These are phyloP conservation scores for Triops cancriformis DNA, from an alignment of 1,140 invertebrate genomes.

Conservation along the genomic window DNA sequence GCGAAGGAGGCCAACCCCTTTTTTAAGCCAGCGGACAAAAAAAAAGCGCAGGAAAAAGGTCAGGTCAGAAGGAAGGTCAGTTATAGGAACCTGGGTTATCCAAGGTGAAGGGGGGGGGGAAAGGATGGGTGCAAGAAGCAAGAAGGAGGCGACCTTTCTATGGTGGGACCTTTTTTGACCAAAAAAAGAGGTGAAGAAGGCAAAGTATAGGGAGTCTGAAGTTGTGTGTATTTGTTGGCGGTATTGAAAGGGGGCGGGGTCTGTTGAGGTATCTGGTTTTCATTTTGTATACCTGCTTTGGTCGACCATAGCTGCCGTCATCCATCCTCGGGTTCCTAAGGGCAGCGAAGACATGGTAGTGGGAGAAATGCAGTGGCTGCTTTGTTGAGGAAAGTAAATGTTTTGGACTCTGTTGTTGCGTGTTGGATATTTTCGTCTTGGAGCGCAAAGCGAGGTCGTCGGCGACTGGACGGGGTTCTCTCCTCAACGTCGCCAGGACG, in stretches of 20 bases:
- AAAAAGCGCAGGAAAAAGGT: background rate
- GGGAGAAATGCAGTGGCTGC: background rate
- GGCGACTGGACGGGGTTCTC: background rate
- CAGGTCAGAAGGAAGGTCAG: background rate
- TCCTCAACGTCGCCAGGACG: background rate
- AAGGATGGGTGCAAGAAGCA: background rate
- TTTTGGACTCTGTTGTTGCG: too few relatives aligned
- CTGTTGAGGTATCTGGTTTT: too few relatives aligned
- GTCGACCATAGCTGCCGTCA: slow-evolving; percentile 27
- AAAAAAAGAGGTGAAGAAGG: background rate
- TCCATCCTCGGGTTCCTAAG: slow-evolving; percentile 24
- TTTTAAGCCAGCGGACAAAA: background rate
- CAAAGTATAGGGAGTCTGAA: background rate
- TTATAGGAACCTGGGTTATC: background rate
- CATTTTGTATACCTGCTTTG: slow-evolving; percentile 21
- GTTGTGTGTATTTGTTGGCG: background rate
- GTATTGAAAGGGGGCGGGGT: too few relatives aligned
- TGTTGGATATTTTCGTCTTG: too few relatives aligned
- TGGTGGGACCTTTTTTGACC: background rate
- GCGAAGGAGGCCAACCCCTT: background rate
- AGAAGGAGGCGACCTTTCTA: background rate
- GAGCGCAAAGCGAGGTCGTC: too few relatives aligned
- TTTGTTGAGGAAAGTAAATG: too few relatives aligned
- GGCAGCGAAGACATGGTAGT: slow-evolving; percentile 20
- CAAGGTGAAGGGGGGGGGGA: background rate